Conservation (phyloP, 2,888 invertebrate genomes). For the Xanthia togata region DNA sequence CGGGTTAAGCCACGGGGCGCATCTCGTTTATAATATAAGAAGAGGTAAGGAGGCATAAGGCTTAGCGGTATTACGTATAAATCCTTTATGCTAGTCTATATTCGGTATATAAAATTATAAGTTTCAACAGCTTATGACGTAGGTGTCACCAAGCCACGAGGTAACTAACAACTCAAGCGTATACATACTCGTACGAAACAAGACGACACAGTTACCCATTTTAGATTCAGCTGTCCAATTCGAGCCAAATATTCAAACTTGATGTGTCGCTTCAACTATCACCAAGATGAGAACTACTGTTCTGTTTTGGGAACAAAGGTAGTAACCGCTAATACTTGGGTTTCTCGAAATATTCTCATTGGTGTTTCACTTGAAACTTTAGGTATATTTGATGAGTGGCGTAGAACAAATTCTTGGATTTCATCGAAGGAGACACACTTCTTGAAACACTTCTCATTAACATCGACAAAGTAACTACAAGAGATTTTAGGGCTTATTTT, state of each 20-base stretch:
- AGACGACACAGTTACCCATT: conserved; percentile 52
- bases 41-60: not conserved
- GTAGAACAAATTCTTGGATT: conserved; percentile 12
- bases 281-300: conserved; percentile 65
- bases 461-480: not conserved
- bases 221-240: conserved; percentile 68
- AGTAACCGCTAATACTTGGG: conserved; percentile 51
- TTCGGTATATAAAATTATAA: not conserved
- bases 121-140: conserved; percentile 3
- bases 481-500: not conserved
- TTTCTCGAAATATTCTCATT: conserved; percentile 51
- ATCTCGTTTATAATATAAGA: too few species aligned
- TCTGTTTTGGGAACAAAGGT: conserved; percentile 62
- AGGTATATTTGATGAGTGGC: not conserved
- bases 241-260: conserved; percentile 72
- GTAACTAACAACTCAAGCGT: conserved; percentile 1
- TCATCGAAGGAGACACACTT: not conserved
- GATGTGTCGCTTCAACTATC: conserved; percentile 72
- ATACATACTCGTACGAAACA: conserved; percentile 40
- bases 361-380: conserved; percentile 8
- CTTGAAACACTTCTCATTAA: not conserved
- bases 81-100: not conserved
- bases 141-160: conserved; percentile 5
- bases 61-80: not conserved
- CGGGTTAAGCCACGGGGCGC: too few species aligned